Evolutionary conservation across 2,113 vertebrate genomes (phyloP).

Genomic region (Phaethon lepturus): DNA sequence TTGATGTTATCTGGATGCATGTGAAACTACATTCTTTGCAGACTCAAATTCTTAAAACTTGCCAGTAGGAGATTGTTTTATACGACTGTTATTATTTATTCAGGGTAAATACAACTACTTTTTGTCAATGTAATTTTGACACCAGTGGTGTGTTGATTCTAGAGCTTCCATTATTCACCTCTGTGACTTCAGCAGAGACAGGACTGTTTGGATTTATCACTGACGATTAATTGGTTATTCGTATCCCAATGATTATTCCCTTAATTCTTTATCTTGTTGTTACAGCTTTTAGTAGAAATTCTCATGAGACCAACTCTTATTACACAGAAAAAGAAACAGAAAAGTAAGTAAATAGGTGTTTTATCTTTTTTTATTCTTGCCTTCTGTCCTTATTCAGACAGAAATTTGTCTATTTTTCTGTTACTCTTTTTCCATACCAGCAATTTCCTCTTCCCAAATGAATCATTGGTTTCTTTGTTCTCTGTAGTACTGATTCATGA

Average conservation of each 20-base stretch:
- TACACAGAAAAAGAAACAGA: slow-evolving; percentile 92
- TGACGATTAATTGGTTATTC: background rate
- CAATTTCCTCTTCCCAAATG: slow-evolving; percentile 10
- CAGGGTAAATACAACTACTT: background rate
- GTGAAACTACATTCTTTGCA: background rate
- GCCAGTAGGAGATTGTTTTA: background rate
- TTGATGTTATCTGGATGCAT: background rate
- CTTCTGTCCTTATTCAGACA: background rate
- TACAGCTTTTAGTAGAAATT: slow-evolving; percentile 95
- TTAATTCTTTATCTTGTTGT: slow-evolving; percentile 32
- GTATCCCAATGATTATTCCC: background rate
- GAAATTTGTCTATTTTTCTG: background rate
- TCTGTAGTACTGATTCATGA: background rate
- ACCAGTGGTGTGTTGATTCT: background rate
- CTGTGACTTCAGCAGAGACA: background rate
- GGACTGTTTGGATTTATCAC: background rate
- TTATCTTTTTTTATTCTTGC: background rate
- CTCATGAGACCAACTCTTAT: slow-evolving; percentile 96
- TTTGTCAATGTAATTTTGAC: background rate
- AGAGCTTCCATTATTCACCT: background rate
- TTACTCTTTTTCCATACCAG: background rate
- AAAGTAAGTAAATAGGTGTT: slow-evolving; percentile 82
- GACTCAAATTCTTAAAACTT: background rate
- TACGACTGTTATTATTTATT: background rate
- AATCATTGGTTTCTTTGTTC: slow-evolving; percentile 6